Percentiles rank a stretch among this genome's conserved stretches.
Conservation (phyloP, 2,888 invertebrate species). For the Eupithecia subfuscata region DNA sequence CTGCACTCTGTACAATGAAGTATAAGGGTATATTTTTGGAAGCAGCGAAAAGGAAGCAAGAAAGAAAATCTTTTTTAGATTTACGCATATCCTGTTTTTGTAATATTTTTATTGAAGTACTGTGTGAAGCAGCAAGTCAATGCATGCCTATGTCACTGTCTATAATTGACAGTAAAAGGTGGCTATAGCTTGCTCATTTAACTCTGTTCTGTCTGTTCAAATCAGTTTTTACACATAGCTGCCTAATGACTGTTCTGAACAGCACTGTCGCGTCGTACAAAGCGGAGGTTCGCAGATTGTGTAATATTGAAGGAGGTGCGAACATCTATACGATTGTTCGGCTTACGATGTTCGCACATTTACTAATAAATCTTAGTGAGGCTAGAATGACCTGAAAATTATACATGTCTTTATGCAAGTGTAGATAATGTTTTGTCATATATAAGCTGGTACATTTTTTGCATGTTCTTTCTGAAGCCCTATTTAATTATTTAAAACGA, state of each 20-base stretch:
- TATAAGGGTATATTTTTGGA: no score
- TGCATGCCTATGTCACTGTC: no score
- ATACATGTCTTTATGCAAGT: neutral
- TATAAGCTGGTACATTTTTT: neutral
- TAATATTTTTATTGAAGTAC: no score
- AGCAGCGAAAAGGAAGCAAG: no score
- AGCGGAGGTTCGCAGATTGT: slow-evolving; percentile 17
- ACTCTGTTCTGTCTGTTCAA: slow-evolving; percentile 13
- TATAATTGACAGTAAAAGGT: no score
- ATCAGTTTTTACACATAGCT: slow-evolving; percentile 25
- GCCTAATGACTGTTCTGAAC: slow-evolving; percentile 14
- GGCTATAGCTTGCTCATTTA: neutral
- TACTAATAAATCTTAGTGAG: slow-evolving; percentile 13
- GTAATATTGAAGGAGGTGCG: slow-evolving; percentile 21
- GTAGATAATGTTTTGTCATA: neutral
- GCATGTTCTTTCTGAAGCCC: no score
- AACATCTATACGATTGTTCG: slow-evolving; percentile 7
- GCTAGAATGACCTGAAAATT: neutral
- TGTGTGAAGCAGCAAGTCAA: no score
- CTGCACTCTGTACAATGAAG: no score
- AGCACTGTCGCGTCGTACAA: slow-evolving; percentile 1
- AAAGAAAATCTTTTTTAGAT: no score
- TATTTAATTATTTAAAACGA: no score
- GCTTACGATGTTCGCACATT: slow-evolving; percentile 14
- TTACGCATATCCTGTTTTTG: no score